Percentiles rank a stretch among this genome's conserved stretches.
phyloP scores from a whole-genome alignment of 2,113 vertebrate genomes.

The Corythaixoides concolor region DNA sequence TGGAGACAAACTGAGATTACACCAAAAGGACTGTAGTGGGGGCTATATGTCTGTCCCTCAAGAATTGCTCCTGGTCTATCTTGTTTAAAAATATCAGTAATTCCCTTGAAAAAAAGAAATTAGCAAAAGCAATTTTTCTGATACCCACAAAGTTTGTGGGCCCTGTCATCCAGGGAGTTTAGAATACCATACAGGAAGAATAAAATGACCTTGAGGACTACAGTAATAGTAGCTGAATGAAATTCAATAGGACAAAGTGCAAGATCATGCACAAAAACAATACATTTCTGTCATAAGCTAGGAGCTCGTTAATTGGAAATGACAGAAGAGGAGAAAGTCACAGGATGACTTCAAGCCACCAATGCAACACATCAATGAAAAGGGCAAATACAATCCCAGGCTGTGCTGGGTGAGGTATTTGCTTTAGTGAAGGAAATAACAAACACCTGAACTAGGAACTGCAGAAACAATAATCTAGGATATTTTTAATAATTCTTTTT shows the following conservation, averaged over 20 bases:
- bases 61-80: not conserved
- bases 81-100: not conserved
- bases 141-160: not conserved
- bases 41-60: not conserved
- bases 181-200: not conserved
- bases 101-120: not conserved
- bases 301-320: conserved; percentile 50
- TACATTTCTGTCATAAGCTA: conserved; percentile 31
- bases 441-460: not conserved
- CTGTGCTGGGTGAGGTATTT: not conserved
- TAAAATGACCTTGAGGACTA: conserved; percentile 43
- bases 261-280: conserved; percentile 42
- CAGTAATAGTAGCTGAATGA: conserved; percentile 33
- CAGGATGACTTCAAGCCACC: conserved; percentile 13
- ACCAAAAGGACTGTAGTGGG: too few species aligned
- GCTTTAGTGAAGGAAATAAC: not conserved
- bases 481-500: not conserved
- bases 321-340: conserved; percentile 37
- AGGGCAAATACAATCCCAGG: not conserved
- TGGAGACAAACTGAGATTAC: not conserved
- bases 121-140: not conserved
- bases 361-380: not conserved
- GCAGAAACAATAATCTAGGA: not conserved
- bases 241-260: conserved; percentile 55
- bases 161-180: not conserved